Evolutionary conservation across 2,888 invertebrate genomes (phyloP).

Genomic region (Dinocampus coccinellae): DNA sequence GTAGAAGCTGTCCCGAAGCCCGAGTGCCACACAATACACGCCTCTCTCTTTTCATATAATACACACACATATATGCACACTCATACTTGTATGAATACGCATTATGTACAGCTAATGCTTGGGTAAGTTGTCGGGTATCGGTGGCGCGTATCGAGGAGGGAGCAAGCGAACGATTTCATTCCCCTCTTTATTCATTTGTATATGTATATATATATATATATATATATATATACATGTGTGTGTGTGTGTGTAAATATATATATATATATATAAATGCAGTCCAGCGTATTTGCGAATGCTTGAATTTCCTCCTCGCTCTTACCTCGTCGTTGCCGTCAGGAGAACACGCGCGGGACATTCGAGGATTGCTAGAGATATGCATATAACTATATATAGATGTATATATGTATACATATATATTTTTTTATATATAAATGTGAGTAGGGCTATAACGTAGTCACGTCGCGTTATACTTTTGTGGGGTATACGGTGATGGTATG

Average conservation of each 20-base stretch:
- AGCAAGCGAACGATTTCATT: conserved; percentile 15
- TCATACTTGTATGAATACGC: conserved; percentile 14
- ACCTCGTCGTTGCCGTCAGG: not conserved
- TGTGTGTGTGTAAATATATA: not conserved
- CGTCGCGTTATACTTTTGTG: conserved; percentile 17
- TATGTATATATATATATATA: too few relatives aligned
- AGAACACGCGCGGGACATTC: conserved; percentile 22
- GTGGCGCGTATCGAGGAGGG: conserved; percentile 49
- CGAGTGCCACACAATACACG: conserved; percentile 13
- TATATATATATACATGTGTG: too few relatives aligned
- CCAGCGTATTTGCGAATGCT: conserved; percentile 20
- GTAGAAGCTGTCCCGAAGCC: conserved; percentile 21
- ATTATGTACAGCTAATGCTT: conserved; percentile 22
- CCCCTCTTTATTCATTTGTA: not conserved
- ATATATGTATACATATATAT: conserved; percentile 14
- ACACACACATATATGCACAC: conserved; percentile 4
- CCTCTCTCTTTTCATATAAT: not conserved
- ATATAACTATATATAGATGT: not conserved
- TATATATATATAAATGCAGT: not conserved
- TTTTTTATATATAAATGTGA: conserved; percentile 20
- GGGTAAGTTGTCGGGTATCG: conserved; percentile 47
- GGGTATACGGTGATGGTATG: conserved; percentile 45
- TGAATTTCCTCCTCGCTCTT: conserved; percentile 2
- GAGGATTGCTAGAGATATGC: conserved; percentile 22
- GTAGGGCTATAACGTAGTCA: conserved; percentile 13